Conservation (phyloP, 2,888 invertebrate genomes). For the Dexiosoma caninum region DNA sequence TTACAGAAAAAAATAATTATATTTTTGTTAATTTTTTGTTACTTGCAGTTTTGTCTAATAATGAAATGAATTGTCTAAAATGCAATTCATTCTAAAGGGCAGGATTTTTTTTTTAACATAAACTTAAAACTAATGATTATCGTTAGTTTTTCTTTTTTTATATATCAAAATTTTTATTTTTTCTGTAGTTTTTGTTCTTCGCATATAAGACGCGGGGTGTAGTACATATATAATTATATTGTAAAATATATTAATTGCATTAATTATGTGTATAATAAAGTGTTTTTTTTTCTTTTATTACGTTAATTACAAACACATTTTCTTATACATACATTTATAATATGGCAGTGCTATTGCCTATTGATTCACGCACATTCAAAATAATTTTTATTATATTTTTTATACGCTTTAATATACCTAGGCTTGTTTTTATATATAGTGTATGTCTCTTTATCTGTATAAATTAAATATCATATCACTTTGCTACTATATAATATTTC, state of each 20-base stretch:
- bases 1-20: slow-evolving; percentile 20
- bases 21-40: slow-evolving; percentile 4
- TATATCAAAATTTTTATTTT: slow-evolving; percentile 7
- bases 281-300: not conserved
- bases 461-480: slow-evolving; percentile 54
- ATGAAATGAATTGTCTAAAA: slow-evolving; percentile 54
- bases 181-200: not conserved
- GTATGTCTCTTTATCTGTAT: not conserved
- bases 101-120: slow-evolving; percentile 7
- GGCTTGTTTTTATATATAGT: not conserved
- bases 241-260: slow-evolving; percentile 3
- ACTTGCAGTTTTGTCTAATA: slow-evolving; percentile 17
- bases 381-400: not conserved
- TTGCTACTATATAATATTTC: slow-evolving; percentile 41
- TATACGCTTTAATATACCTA: not conserved
- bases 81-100: slow-evolving; percentile 42
- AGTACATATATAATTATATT: not conserved
- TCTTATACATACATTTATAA: not conserved
- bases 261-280: not conserved
- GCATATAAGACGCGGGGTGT: not conserved
- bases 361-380: slow-evolving; percentile 46
- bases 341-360: slow-evolving; percentile 62
- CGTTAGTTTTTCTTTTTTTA: slow-evolving; percentile 4
- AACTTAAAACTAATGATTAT: slow-evolving; percentile 59
- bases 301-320: slow-evolving; percentile 20